Evolutionary conservation across 2,113 vertebrate genomes (phyloP), one percentile per base, ranked within the genome.

Genomic region (Sorex fumeus): DNA sequence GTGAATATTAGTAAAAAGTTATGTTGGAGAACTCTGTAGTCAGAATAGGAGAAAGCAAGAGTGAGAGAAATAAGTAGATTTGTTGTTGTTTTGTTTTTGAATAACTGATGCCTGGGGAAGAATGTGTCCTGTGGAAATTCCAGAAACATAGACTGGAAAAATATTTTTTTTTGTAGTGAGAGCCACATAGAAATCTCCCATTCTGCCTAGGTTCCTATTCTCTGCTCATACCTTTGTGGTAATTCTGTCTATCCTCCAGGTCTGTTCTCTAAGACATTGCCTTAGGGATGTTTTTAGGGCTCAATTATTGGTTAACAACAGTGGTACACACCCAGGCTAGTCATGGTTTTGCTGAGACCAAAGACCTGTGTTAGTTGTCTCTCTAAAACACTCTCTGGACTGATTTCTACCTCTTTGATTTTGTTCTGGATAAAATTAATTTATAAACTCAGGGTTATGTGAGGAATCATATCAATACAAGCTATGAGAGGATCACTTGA

Each of bases 121-220:
- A 21, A 25, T 25, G 16, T 66, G 13, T 16, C 21, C 32, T 15
- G 3, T 30, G 66, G 47, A 77, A 27, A 28, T 19, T 50, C 18
- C 19, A 79, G 43, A 60, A 43, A 15, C 5, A 8, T 0, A 9
- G 40, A 1, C 15, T 21, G 5, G 27, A 53, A 2, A 10, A n/a
- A 28, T 7, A 25, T 8, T 34, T 53, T 23, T 19, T 3, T 43
- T 84, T 8, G 72, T 21, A 69, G 25, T 10, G 47, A 86, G 23
- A 45, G 34, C 64, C 7, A 13, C 0, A 1, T 3, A 72, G 47
- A 27, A 62, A 1, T 27, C 25, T 18, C 28, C 10, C 45, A 19
- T 71, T 50, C 15, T 88, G 9, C 66, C 2, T 1, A 78, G 75
- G 8, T 19, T 69, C 28, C 47, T 13, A 15, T 13, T 53, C 18